Conservation (phyloP, 2,797 vertebrate species). For the Hydrocynus forskahlii region DNA sequence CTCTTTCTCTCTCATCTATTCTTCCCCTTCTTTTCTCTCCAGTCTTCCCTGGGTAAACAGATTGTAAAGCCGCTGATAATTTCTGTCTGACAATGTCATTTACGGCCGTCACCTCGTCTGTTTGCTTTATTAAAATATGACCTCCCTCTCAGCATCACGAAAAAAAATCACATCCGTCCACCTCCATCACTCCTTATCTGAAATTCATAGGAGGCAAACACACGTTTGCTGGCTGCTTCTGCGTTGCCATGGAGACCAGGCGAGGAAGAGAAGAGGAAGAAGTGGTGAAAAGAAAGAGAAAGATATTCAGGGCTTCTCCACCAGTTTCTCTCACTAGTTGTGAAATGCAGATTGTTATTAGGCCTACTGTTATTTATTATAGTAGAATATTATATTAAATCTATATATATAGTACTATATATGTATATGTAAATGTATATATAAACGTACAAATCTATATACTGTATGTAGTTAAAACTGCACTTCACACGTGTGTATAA, state of each 20-base stretch:
- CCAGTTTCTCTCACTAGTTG: neutral
- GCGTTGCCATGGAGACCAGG: slow-evolving; percentile 87
- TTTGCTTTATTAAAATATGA: slow-evolving; percentile 94
- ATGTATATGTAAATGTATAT: no score
- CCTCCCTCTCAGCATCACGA: slow-evolving; percentile 84
- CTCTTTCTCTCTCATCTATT: neutral
- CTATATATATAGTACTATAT: no score
- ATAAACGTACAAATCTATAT: no score
- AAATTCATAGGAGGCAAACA: slow-evolving; percentile 90
- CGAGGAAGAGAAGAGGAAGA: slow-evolving; percentile 83
- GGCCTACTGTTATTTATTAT: neutral
- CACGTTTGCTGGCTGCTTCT: slow-evolving; percentile 84
- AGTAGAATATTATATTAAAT: neutral
- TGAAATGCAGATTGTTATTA: neutral
- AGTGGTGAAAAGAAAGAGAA: neutral
- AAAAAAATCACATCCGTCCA: slow-evolving; percentile 87
- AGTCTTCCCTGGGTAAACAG: slow-evolving; percentile 89
- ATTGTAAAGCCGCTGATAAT: slow-evolving; percentile 93
- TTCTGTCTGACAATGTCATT: slow-evolving; percentile 92
- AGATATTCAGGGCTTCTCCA: neutral
- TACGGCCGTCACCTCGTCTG: slow-evolving; percentile 87
- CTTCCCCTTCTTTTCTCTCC: slow-evolving; percentile 37
- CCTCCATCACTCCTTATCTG: slow-evolving; percentile 88
- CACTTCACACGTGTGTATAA: no score
- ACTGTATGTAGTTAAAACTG: no score